Percentiles rank a stretch among this genome's conserved stretches.
Evolutionary conservation across 2,888 invertebrate species (phyloP).

Genomic region (Gortyna flavago): DNA sequence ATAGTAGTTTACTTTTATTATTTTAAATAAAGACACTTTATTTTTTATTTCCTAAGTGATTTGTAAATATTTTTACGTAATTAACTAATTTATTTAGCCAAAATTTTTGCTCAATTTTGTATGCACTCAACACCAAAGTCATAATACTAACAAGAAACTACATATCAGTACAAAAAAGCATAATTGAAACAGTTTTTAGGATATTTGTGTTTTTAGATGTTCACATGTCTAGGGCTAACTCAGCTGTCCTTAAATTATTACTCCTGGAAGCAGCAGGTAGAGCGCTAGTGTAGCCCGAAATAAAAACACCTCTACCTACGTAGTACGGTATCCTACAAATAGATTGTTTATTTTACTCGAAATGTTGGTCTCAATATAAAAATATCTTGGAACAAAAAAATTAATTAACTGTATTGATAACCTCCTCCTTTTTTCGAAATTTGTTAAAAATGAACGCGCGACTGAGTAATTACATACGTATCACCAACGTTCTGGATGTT

Average conservation of each 20-base stretch:
- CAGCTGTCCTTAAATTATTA: slow-evolving; percentile 1
- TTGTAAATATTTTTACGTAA: slow-evolving; percentile 83
- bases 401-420: too few species aligned
- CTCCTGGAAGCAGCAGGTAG: background rate
- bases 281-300: slow-evolving; percentile 79
- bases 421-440: too few species aligned
- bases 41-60: slow-evolving; percentile 78
- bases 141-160: slow-evolving; percentile 85
- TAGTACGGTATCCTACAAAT: slow-evolving; percentile 54
- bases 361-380: slow-evolving; percentile 6
- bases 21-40: slow-evolving; percentile 87
- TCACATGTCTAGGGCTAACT: slow-evolving; percentile 23
- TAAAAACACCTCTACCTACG: slow-evolving; percentile 62
- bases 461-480: slow-evolving; percentile 18
- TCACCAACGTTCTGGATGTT: background rate
- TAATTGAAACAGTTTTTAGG: slow-evolving; percentile 76
- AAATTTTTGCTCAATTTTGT: slow-evolving; percentile 90
- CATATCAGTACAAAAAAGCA: slow-evolving; percentile 89
- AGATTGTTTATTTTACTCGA: slow-evolving; percentile 42
- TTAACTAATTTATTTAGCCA: slow-evolving; percentile 88
- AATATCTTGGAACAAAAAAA: slow-evolving; percentile 15
- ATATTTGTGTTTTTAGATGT: slow-evolving; percentile 40
- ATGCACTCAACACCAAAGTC: slow-evolving; percentile 90
- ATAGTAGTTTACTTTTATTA: slow-evolving; percentile 78
- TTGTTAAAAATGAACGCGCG: background rate